Conservation (phyloP, 2,113 vertebrate genomes). For the Nyctibius bracteatus region DNA sequence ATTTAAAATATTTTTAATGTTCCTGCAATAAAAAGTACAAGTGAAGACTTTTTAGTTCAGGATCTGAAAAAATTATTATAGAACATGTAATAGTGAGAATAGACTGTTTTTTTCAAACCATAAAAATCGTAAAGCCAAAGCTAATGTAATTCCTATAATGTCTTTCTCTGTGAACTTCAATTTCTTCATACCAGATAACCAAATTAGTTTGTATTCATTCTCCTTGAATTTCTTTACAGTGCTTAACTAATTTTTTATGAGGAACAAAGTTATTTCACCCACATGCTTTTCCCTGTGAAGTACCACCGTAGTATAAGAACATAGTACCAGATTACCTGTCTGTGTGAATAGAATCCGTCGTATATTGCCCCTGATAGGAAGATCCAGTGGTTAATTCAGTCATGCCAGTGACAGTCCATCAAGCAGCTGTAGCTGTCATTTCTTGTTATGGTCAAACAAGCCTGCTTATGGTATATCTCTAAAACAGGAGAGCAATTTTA, state of each 20-base stretch:
- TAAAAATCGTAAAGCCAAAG: background rate
- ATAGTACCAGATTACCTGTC: background rate
- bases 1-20: background rate
- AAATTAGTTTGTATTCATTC: background rate
- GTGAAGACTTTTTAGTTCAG: background rate
- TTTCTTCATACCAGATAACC: background rate
- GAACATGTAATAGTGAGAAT: background rate
- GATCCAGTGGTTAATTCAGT: background rate
- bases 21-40: background rate
- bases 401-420: background rate
- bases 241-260: background rate
- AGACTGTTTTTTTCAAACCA: background rate
- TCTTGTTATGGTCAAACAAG: background rate
- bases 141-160: background rate
- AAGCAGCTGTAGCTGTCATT: background rate
- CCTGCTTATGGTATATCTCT: background rate
- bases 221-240: background rate
- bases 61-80: background rate
- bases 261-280: background rate
- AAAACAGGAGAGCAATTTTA: background rate
- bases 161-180: background rate
- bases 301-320: background rate
- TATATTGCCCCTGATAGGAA: background rate
- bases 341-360: rapidly evolving
- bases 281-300: background rate